Conservation (phyloP, 2,113 vertebrate genomes). For the Strix aluco region DNA sequence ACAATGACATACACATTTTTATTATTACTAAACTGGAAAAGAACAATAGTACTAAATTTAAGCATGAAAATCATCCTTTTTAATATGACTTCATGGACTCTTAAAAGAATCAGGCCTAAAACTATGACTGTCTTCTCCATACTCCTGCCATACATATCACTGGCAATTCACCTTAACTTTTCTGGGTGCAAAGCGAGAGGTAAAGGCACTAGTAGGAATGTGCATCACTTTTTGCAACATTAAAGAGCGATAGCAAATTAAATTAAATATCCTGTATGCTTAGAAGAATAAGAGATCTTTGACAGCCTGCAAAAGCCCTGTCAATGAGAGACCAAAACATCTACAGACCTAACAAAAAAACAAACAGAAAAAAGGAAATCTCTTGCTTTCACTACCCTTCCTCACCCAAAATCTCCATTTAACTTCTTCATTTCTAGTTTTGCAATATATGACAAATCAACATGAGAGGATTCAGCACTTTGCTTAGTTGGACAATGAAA, state of each 20-base stretch:
- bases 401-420: background rate
- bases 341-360: background rate
- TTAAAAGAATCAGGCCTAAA: background rate
- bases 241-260: background rate
- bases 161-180: background rate
- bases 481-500: background rate
- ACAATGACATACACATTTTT: background rate
- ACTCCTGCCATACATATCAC: background rate
- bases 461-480: background rate
- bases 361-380: background rate
- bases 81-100: background rate
- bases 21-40: background rate
- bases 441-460: background rate
- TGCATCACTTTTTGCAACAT: background rate
- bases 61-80: background rate
- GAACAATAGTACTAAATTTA: constrained; percentile 11
- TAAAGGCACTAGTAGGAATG: background rate
- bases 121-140: background rate
- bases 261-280: background rate
- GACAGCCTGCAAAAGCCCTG: background rate
- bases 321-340: background rate
- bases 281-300: background rate
- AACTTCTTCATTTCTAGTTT: background rate
- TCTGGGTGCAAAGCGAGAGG: background rate
- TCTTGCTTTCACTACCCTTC: background rate